Evolutionary conservation across 2,113 vertebrate genomes (phyloP).

Genomic region (Nothocercus nigrocapillus): DNA sequence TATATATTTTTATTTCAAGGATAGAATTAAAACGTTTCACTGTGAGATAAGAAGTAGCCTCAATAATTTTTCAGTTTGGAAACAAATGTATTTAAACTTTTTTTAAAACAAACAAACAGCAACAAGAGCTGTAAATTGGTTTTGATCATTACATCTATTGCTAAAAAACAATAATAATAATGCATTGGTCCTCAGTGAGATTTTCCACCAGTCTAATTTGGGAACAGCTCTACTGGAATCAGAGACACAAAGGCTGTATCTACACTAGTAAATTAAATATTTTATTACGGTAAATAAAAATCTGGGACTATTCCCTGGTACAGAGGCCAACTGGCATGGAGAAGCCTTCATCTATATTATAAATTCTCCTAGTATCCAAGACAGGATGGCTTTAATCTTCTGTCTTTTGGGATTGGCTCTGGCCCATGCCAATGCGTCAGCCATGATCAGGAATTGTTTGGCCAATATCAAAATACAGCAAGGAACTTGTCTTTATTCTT

Average conservation of each 20-base stretch:
- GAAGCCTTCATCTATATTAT: background rate
- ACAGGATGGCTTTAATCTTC: background rate
- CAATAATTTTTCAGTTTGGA: background rate
- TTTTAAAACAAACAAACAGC: background rate
- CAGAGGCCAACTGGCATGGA: constrained; percentile 2
- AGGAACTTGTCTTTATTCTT: background rate
- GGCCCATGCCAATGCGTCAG: background rate
- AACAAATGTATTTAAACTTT: background rate
- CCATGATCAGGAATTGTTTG: background rate
- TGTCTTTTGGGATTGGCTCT: background rate
- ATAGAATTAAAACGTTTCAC: background rate
- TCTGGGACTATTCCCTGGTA: background rate
- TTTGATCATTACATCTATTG: background rate
- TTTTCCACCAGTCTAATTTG: background rate
- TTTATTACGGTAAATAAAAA: constrained; percentile 52
- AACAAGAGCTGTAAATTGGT: background rate
- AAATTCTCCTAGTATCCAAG: background rate
- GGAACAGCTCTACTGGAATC: constrained; percentile 1
- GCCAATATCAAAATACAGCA: background rate
- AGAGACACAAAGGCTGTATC: background rate
- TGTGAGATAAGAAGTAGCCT: background rate
- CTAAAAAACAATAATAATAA: background rate
- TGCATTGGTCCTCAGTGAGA: background rate
- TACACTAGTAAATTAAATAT: constrained; percentile 18
- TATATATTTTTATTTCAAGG: background rate